Evolutionary conservation across 2,888 invertebrate species (phyloP).

Genomic region (Drosophila paranaensis): DNA sequence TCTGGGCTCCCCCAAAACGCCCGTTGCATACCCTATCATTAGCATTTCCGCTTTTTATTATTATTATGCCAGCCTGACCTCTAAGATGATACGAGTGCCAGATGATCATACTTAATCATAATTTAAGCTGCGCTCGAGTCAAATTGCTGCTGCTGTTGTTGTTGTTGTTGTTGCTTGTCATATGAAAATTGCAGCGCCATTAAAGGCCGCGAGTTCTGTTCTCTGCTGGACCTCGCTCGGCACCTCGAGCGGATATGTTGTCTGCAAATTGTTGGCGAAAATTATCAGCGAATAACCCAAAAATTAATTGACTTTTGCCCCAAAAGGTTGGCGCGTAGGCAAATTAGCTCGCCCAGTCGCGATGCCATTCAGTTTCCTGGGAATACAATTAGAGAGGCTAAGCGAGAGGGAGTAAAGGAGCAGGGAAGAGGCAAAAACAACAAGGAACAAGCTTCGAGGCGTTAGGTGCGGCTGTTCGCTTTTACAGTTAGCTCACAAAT

Average conservation of each 20-base stretch:
- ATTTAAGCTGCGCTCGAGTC: slow-evolving; percentile 73
- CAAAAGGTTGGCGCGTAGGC: slow-evolving; percentile 65
- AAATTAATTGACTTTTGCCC: slow-evolving; percentile 77
- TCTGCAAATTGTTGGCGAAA: slow-evolving; percentile 65
- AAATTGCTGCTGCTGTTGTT: slow-evolving; percentile 59
- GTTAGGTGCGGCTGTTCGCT: slow-evolving; percentile 53
- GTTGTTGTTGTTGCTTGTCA: slow-evolving; percentile 69
- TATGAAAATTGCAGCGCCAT: slow-evolving; percentile 79
- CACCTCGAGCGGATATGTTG: slow-evolving; percentile 70
- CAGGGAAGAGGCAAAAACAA: background rate
- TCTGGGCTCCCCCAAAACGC: slow-evolving; percentile 5
- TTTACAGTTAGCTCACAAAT: slow-evolving; percentile 74
- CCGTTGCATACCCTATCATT: slow-evolving; percentile 82
- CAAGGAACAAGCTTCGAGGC: slow-evolving; percentile 38
- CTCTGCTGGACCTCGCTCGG: background rate
- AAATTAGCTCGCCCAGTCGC: slow-evolving; percentile 62
- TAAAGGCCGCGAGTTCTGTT: slow-evolving; percentile 37
- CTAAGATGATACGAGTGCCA: slow-evolving; percentile 42
- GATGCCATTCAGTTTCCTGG: slow-evolving; percentile 58
- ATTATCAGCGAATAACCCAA: slow-evolving; percentile 62
- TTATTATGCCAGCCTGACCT: slow-evolving; percentile 62
- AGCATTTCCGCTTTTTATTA: slow-evolving; percentile 85
- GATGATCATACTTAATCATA: slow-evolving; percentile 83
- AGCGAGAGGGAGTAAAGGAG: background rate
- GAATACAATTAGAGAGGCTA: slow-evolving; percentile 67